Conservation (phyloP, 2,113 vertebrate species). For the Otus sunia region DNA sequence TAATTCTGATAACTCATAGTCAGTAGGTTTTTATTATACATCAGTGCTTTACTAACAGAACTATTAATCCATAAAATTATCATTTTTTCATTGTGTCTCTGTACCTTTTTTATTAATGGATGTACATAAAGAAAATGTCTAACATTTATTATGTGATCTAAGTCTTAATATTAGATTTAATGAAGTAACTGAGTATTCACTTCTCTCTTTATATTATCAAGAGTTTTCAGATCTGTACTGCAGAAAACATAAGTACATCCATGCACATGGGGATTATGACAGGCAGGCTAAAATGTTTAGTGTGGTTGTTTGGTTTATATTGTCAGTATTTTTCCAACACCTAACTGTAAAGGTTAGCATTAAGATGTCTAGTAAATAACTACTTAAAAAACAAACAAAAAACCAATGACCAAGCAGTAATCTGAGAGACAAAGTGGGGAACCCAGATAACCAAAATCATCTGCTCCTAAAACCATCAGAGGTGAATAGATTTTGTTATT, state of each 20-base stretch:
- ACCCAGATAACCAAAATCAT: not conserved
- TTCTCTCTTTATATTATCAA: not conserved
- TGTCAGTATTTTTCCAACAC: not conserved
- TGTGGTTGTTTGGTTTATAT: not conserved
- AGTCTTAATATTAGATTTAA: not conserved
- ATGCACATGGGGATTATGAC: not conserved
- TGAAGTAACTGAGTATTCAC: not conserved
- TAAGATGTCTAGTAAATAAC: not conserved
- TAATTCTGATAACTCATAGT: not conserved
- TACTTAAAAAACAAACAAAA: not conserved
- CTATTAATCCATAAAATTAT: not conserved
- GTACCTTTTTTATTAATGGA: not conserved
- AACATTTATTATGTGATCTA: not conserved
- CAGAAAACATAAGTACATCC: not conserved
- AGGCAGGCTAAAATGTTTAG: not conserved
- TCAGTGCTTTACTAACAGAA: not conserved
- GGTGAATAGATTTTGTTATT: not conserved
- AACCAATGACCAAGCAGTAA: accelerated
- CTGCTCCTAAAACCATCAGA: not conserved
- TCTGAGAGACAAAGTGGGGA: not conserved
- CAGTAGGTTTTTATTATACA: not conserved
- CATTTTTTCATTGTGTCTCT: not conserved
- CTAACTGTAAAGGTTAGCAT: not conserved
- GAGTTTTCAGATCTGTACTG: not conserved
- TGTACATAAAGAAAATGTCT: not conserved